Evolutionary conservation across 2,113 vertebrate species (phyloP).

Genomic region (Craseonycteris thonglongyai): DNA sequence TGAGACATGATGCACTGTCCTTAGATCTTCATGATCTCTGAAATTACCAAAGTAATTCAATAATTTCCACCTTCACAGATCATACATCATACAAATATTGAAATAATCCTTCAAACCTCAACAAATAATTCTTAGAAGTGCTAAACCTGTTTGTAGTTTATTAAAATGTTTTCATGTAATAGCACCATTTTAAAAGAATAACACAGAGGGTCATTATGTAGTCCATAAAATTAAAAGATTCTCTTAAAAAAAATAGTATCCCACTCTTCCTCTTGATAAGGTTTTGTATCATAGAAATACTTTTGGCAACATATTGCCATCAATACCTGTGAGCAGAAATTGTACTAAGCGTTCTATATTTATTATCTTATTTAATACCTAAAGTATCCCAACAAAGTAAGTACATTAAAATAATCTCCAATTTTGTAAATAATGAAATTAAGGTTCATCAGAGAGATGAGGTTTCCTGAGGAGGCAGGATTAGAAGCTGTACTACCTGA

Average conservation of each 20-base stretch:
- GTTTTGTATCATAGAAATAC: not conserved
- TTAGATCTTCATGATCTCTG: not conserved
- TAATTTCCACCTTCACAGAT: not conserved
- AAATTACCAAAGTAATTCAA: not conserved
- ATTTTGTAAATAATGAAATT: constrained; percentile 6
- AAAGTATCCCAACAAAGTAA: not conserved
- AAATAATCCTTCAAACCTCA: not conserved
- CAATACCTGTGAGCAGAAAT: not conserved
- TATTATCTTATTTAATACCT: not conserved
- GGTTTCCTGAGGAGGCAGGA: not conserved
- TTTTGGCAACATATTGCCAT: not conserved
- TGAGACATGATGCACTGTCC: not conserved
- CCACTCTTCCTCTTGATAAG: not conserved
- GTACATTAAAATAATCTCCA: not conserved
- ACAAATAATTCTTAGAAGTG: not conserved
- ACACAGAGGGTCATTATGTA: not conserved
- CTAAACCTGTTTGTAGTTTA: not conserved
- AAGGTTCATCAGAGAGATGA: not conserved
- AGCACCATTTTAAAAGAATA: not conserved
- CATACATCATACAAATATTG: not conserved
- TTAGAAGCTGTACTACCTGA: not conserved
- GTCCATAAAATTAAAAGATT: not conserved
- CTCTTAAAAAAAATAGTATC: not conserved
- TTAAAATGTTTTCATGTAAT: constrained; percentile 15
- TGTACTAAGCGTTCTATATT: not conserved